A percentile compares a stretch with the other conserved stretches of the same genome.
Conservation (phyloP, 2,888 invertebrate species). For the Syrphus vitripennis region DNA sequence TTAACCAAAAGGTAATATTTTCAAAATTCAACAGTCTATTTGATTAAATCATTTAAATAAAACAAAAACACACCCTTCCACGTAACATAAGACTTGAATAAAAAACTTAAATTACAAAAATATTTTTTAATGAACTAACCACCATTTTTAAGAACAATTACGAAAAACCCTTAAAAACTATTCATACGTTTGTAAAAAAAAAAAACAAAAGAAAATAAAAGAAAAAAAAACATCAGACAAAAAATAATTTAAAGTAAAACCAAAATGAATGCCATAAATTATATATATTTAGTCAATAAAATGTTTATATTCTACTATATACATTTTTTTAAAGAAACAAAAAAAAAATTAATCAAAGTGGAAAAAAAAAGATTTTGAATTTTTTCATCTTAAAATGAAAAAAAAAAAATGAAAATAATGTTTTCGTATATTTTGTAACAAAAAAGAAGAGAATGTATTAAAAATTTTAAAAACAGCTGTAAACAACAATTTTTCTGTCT, state of each 20-base stretch:
- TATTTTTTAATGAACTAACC: slow-evolving; percentile 31
- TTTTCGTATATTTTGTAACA: slow-evolving; percentile 38
- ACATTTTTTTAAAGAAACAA: slow-evolving; percentile 40
- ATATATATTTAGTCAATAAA: slow-evolving; percentile 68
- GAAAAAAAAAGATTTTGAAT: slow-evolving; percentile 17
- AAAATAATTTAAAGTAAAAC: slow-evolving; percentile 15
- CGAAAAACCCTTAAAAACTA: neutral
- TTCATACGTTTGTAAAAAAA: slow-evolving; percentile 29
- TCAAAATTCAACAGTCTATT: neutral
- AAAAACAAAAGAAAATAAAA: slow-evolving; percentile 2
- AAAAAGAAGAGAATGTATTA: neutral
- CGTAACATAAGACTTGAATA: slow-evolving; percentile 67
- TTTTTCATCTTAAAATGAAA: slow-evolving; percentile 18
- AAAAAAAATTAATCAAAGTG: slow-evolving; percentile 1
- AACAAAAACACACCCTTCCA: slow-evolving; percentile 36
- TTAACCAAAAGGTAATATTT: too few relatives aligned
- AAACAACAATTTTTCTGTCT: slow-evolving; percentile 48
- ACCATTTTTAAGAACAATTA: slow-evolving; percentile 20
- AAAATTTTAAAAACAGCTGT: neutral
- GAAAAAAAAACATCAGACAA: slow-evolving; percentile 5
- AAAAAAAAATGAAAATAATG: neutral
- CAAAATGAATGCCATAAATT: slow-evolving; percentile 69
- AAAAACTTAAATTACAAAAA: slow-evolving; percentile 21
- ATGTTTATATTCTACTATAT: slow-evolving; percentile 57
- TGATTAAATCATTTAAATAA: neutral